Evolutionary conservation across 2,797 vertebrate species (phyloP).

Genomic region (Erithacus rubecula): DNA sequence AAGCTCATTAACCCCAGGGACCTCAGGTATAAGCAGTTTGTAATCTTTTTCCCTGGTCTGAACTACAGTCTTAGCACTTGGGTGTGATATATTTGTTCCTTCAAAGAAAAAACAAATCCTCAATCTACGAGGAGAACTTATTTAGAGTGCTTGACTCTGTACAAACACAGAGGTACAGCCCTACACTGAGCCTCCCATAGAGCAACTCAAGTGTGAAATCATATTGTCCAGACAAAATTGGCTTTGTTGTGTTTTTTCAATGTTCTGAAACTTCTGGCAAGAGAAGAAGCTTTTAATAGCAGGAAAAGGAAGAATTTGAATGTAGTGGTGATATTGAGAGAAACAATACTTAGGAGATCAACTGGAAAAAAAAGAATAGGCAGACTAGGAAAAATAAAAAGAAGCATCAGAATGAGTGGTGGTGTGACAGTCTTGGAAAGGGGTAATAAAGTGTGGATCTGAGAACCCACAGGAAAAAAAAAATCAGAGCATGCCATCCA

Average conservation of each 20-base stretch:
- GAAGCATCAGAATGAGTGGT: not conserved
- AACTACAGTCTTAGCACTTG: conserved; percentile 13
- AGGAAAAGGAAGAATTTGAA: not conserved
- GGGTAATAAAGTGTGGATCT: not conserved
- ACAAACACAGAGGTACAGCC: not conserved
- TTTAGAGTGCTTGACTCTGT: not conserved
- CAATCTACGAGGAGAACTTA: not conserved
- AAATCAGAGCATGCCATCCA: not conserved
- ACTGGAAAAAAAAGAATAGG: not conserved
- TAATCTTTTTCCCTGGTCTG: conserved; percentile 34
- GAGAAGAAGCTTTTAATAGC: not conserved
- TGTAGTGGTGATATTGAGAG: not conserved
- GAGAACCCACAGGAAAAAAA: not conserved
- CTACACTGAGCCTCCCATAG: not conserved
- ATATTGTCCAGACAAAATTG: not conserved
- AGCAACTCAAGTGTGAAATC: not conserved
- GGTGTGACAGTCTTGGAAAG: not conserved
- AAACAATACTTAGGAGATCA: not conserved
- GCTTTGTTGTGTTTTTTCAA: not conserved
- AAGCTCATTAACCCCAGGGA: conserved; percentile 9
- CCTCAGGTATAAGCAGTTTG: conserved; percentile 1
- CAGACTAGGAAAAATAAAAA: not conserved
- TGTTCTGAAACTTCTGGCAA: not conserved
- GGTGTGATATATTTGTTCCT: not conserved
- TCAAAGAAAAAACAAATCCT: conserved; percentile 12